Conservation (phyloP, 2,797 vertebrate species). For the Anguilla megastoma region DNA sequence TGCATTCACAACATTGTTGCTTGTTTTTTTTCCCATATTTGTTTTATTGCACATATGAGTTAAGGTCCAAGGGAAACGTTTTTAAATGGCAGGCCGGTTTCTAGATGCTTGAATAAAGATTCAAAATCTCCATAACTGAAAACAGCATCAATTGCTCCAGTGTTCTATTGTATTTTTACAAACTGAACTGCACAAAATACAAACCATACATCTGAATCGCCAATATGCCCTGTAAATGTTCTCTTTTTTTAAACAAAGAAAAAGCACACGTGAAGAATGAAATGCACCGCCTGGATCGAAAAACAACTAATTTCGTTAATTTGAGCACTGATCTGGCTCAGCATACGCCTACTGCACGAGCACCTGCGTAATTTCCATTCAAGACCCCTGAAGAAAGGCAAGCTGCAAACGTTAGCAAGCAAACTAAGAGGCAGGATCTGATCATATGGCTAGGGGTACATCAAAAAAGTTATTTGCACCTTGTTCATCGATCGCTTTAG, state of each 20-base stretch:
- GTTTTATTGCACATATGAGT: background rate
- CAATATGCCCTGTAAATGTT: background rate
- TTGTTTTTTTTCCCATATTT: background rate
- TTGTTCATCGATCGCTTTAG: background rate
- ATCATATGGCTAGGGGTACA: background rate
- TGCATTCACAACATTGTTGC: background rate
- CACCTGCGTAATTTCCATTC: background rate
- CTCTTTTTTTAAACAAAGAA: background rate
- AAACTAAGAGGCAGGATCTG: background rate
- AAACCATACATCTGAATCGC: background rate
- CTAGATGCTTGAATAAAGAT: background rate
- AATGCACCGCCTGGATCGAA: background rate
- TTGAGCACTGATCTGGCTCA: background rate
- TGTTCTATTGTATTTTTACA: background rate
- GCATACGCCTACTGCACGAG: background rate
- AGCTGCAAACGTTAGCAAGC: background rate
- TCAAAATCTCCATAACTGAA: background rate
- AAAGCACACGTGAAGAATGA: background rate
- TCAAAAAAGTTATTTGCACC: background rate
- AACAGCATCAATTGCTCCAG: background rate
- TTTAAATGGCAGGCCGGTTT: background rate
- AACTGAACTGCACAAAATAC: background rate
- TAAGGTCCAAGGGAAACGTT: background rate
- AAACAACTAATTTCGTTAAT: constrained; percentile 15
- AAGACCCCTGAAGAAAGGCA: background rate